Percentiles rank a stretch among this genome's conserved stretches.
phyloP scores from a whole-genome alignment of 2,113 vertebrate genomes.

The Aptenodytes patagonicus region DNA sequence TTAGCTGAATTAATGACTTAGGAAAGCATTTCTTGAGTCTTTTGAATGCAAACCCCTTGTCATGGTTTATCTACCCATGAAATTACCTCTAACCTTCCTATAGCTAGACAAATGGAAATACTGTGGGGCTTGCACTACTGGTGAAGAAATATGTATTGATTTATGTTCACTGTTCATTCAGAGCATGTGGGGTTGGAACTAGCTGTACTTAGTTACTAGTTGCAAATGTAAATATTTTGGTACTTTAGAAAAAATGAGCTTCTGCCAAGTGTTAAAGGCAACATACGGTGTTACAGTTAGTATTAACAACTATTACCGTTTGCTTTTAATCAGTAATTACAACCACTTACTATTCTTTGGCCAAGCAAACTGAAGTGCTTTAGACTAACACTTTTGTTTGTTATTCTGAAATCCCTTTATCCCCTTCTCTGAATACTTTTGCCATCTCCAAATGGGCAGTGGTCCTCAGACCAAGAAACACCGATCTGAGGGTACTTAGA shows the following conservation, averaged over 20 bases:
- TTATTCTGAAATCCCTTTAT: neutral
- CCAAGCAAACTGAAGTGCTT: neutral
- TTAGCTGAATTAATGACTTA: neutral
- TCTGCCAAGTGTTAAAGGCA: neutral
- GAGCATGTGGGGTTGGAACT: neutral
- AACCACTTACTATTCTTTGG: neutral
- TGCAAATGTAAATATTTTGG: neutral
- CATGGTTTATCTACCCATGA: neutral
- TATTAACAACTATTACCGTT: neutral
- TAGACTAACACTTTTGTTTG: neutral
- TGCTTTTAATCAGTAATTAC: neutral
- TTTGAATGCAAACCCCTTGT: neutral
- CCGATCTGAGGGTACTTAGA: accelerated
- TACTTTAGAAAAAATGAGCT: neutral
- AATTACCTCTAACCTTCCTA: neutral
- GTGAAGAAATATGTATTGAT: neutral
- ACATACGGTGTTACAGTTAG: neutral
- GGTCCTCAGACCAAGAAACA: neutral
- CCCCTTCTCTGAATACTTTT: neutral
- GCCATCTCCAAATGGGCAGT: neutral
- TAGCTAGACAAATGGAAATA: neutral
- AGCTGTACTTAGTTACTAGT: neutral
- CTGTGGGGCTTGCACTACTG: neutral
- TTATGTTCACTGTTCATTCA: neutral
- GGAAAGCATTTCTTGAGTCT: neutral